Evolutionary conservation across 2,797 vertebrate species (phyloP), one percentile per base, ranked within the genome.

Genomic region (Psittacula echo): DNA sequence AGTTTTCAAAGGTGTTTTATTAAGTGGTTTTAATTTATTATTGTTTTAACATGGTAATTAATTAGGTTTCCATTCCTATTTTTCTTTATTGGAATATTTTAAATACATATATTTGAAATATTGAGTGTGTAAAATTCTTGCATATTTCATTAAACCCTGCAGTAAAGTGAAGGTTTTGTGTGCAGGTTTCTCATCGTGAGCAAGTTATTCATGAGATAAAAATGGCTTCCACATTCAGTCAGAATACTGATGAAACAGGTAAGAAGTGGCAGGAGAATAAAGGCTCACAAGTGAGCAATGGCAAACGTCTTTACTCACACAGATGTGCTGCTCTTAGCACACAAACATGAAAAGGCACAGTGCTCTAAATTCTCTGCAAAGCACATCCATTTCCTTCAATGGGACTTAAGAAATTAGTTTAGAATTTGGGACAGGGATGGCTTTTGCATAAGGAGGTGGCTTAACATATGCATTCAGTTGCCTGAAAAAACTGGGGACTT

Each of bases 241-340:
- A 98, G 37, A 93, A 92, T 86, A 76, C 90, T 95, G 97, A 97
- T 73, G 96, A 97, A 96, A 97, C 88, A 97, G 97, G 98, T 98
- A 98, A 97, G 94, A 80, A 87, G 41, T 2, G 8, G 14, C 37
- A 51, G 16, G 20, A 92, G n/a, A 93, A 70, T 37, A 75, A 87
- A 61, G 5, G 29, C 17, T 71, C 64, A 79, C 41, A 62, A 90
- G 85, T 9, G 16, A 88, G 41, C 86, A 82, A 20, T 27, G 23
- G 22, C 20, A 89, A 71, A 74, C 44, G 8, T 27, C 73, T 67
- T 71, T 39, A 58, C 26, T 82, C 34, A 42, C 74, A 65, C 10
- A 79, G n/a, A 77, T 13, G 4, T 41, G 64, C 26, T 0, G 0
- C n/a, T 80, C 14, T 50, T n/a, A n/a, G 44, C 39, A 41, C 16